Percentiles rank a stretch among this genome's conserved stretches.
Evolutionary conservation across 2,888 invertebrate genomes (phyloP).

Genomic region (Papilio protenor): DNA sequence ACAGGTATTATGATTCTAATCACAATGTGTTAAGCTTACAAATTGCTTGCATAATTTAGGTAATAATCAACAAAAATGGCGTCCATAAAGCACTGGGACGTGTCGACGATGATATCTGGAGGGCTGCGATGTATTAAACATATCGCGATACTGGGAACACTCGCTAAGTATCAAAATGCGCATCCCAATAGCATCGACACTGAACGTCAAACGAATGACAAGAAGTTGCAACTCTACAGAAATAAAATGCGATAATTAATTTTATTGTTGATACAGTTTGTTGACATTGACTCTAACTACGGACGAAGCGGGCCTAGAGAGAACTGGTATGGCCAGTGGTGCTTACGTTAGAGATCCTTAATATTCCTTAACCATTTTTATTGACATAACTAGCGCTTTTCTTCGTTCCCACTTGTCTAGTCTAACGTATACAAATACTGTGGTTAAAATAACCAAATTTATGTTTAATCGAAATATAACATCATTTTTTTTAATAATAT

Average conservation of each 20-base stretch:
- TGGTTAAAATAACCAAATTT: too few relatives aligned
- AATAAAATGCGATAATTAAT: slow-evolving; percentile 53
- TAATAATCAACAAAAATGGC: slow-evolving; percentile 39
- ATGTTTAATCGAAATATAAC: too few relatives aligned
- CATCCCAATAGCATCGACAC: slow-evolving; percentile 41
- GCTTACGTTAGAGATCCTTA: slow-evolving; percentile 34
- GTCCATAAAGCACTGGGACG: slow-evolving; percentile 31
- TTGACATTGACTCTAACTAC: slow-evolving; percentile 47
- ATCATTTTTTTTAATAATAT: too few relatives aligned
- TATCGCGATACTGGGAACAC: slow-evolving; percentile 38
- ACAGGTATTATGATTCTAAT: slow-evolving; percentile 25
- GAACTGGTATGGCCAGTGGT: slow-evolving; percentile 27
- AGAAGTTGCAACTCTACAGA: slow-evolving; percentile 38
- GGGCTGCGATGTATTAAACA: slow-evolving; percentile 40
- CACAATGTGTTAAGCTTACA: slow-evolving; percentile 33
- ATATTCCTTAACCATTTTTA: background rate
- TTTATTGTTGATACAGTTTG: slow-evolving; percentile 52
- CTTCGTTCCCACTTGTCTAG: too few relatives aligned
- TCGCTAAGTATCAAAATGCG: slow-evolving; percentile 38
- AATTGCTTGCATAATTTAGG: slow-evolving; percentile 38
- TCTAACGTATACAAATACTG: too few relatives aligned
- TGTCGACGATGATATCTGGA: slow-evolving; percentile 41
- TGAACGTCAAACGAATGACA: slow-evolving; percentile 45
- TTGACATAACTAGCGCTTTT: too few relatives aligned
- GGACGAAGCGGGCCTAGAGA: slow-evolving; percentile 47